Percentiles rank a stretch among this genome's conserved stretches.
Conservation (phyloP, 2,888 invertebrate genomes). For the Philereme transversata region DNA sequence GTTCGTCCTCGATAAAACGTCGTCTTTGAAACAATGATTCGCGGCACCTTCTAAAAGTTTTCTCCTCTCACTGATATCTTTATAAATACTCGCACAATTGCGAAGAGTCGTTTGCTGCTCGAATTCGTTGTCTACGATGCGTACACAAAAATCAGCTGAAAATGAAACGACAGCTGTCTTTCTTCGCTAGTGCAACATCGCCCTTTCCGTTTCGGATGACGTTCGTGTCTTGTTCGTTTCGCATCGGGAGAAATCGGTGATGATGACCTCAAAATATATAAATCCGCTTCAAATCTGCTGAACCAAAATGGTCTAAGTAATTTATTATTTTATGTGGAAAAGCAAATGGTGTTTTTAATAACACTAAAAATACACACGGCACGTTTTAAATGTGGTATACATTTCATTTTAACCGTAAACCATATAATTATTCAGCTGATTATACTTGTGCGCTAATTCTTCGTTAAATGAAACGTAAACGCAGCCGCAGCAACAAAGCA, state of each 20-base stretch:
- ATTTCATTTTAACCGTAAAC: no score
- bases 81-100: slow-evolving; percentile 36
- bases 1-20: slow-evolving; percentile 59
- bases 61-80: slow-evolving; percentile 17
- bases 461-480: background rate
- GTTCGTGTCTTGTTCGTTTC: slow-evolving; percentile 65
- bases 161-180: slow-evolving; percentile 80
- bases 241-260: slow-evolving; percentile 50
- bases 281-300: background rate
- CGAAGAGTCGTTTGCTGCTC: slow-evolving; percentile 43
- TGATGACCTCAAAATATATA: slow-evolving; percentile 11
- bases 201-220: slow-evolving; percentile 65
- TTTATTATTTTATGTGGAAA: background rate
- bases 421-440: no score
- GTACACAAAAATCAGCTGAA: slow-evolving; percentile 85
- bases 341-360: no score
- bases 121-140: slow-evolving; percentile 53
- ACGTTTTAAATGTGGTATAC: no score
- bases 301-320: no score
- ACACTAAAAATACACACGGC: no score
- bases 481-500: no score
- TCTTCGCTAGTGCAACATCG: slow-evolving; percentile 64
- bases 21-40: slow-evolving; percentile 36
- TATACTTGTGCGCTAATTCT: background rate
- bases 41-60: slow-evolving; percentile 36